Percentiles rank a stretch among this genome's conserved stretches.
Conservation (phyloP, 1,140 invertebrate genomes). For the Tetramorium alpestre region DNA sequence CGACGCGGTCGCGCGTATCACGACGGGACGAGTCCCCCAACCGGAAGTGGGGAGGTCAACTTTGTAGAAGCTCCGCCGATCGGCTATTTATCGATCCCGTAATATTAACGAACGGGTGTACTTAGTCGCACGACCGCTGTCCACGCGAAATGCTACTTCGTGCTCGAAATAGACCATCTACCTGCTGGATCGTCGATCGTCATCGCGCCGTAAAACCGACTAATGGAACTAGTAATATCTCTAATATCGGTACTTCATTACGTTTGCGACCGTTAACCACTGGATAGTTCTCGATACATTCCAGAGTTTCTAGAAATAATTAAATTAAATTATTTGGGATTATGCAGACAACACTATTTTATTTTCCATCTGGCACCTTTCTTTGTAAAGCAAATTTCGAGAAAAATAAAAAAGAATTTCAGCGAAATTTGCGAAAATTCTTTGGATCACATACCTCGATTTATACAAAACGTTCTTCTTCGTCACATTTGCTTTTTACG, state of each 20-base stretch:
- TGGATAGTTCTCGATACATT: neutral
- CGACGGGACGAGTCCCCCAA: conserved; percentile 41
- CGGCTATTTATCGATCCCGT: conserved; percentile 24
- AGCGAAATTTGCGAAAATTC: too few relatives aligned
- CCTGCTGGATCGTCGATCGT: conserved; percentile 6
- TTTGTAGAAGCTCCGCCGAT: conserved; percentile 10
- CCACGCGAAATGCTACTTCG: neutral
- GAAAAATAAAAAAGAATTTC: too few relatives aligned
- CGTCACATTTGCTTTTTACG: neutral
- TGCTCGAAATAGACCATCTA: conserved; percentile 18
- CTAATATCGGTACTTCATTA: neutral
- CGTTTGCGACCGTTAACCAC: neutral
- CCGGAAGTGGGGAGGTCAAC: conserved; percentile 32
- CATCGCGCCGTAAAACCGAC: conserved; percentile 1
- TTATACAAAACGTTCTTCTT: neutral
- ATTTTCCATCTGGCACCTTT: neutral
- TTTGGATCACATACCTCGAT: neutral
- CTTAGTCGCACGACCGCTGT: neutral
- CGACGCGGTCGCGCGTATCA: conserved; percentile 36
- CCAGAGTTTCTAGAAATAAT: neutral
- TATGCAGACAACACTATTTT: neutral
- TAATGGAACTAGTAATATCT: conserved; percentile 8
- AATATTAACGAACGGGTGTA: conserved; percentile 51
- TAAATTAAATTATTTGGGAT: neutral
- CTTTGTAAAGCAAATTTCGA: neutral